Conservation (phyloP, 2,888 invertebrate species). For the Polylopha cassiicola region DNA sequence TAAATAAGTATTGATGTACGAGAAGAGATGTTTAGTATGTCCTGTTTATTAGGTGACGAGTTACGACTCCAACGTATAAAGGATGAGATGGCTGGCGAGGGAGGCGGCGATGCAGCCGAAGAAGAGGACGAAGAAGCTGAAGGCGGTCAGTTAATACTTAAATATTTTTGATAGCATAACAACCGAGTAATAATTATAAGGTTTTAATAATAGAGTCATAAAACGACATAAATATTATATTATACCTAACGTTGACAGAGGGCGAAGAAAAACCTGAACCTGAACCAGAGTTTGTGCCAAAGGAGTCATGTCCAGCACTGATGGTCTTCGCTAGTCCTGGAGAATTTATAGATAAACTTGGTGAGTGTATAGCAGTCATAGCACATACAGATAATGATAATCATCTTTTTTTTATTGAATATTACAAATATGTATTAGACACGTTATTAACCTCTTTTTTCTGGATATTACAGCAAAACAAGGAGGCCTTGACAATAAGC, state of each 20-base stretch:
- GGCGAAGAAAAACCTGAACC: constrained; percentile 59
- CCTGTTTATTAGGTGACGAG: constrained; percentile 61
- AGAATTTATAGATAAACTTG: constrained; percentile 65
- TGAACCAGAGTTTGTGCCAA: constrained; percentile 53
- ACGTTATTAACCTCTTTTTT: too few relatives aligned
- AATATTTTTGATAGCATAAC: too few relatives aligned
- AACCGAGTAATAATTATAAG: too few relatives aligned
- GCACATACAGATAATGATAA: neutral
- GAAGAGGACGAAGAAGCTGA: constrained; percentile 55
- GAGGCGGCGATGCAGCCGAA: constrained; percentile 45
- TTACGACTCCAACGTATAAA: constrained; percentile 55
- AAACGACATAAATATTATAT: too few relatives aligned
- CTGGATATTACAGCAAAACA: constrained; percentile 40
- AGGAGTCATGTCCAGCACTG: constrained; percentile 54
- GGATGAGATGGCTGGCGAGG: constrained; percentile 64
- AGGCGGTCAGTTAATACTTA: constrained; percentile 31
- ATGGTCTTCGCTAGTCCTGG: constrained; percentile 61
- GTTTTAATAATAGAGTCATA: too few relatives aligned
- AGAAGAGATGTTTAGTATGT: too few relatives aligned
- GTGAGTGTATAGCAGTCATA: constrained; percentile 37
- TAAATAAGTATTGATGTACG: too few relatives aligned
- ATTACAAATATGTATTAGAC: too few relatives aligned
- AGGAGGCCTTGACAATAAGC: constrained; percentile 54
- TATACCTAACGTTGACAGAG: constrained; percentile 47
- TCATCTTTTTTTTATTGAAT: neutral